phyloP scores from a whole-genome alignment of 30 jellyfish, hydroid and myxozoan species.

The Turritopsis rubra region DNA sequence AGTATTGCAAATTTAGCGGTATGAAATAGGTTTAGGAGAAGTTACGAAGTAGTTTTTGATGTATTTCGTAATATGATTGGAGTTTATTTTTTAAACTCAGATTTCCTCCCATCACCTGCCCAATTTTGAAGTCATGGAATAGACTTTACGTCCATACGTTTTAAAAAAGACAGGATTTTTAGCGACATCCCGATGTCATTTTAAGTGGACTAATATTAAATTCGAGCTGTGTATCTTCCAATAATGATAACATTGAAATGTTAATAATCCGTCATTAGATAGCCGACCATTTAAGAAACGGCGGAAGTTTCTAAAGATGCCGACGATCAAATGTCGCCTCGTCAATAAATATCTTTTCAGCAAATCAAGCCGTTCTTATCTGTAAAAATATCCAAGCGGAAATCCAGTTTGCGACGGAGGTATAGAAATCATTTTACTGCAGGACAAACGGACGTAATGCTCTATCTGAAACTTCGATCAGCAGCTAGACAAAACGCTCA shows the following conservation, averaged over 20 bases:
- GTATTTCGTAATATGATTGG: no score
- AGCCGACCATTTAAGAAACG: neutral
- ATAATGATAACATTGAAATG: neutral
- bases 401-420: neutral
- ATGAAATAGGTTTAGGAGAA: neutral
- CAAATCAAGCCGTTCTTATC: neutral
- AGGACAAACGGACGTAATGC: neutral
- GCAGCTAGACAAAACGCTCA: no score
- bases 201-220: no score
- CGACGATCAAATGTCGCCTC: neutral
- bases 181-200: no score
- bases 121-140: no score
- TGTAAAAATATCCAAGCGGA: neutral
- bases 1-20: neutral
- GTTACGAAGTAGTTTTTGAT: neutral
- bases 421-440: no score
- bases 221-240: no score
- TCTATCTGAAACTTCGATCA: neutral
- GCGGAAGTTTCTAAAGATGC: neutral
- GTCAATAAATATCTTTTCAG: neutral
- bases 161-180: no score
- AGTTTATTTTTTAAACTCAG: no score
- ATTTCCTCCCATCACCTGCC: neutral
- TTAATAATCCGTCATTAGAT: neutral
- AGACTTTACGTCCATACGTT: no score